Evolutionary conservation across 2,888 invertebrate genomes (phyloP).

Genomic region (Apoda limacodes): DNA sequence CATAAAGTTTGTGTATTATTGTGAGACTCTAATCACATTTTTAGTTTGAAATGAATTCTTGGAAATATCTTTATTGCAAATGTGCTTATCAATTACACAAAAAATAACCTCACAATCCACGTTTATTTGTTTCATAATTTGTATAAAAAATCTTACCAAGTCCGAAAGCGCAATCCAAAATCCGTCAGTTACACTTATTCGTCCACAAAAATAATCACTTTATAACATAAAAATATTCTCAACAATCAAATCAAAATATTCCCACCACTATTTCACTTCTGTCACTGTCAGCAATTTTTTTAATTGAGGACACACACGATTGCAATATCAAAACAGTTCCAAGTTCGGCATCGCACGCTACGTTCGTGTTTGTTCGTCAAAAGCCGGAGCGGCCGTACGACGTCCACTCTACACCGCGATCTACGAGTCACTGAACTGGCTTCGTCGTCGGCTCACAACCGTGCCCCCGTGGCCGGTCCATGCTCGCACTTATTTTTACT

Average conservation of each 20-base stretch:
- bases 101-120: no score
- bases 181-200: slow-evolving; percentile 50
- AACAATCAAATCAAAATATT: slow-evolving; percentile 27
- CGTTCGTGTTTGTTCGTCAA: slow-evolving; percentile 16
- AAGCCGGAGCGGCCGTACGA: slow-evolving; percentile 23
- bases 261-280: slow-evolving; percentile 38
- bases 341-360: slow-evolving; percentile 26
- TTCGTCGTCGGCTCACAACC: slow-evolving; percentile 26
- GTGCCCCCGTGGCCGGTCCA: slow-evolving; percentile 41
- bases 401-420: slow-evolving; percentile 36
- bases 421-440: slow-evolving; percentile 60
- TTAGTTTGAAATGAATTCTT: no score
- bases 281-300: slow-evolving; percentile 49
- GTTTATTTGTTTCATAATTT: no score
- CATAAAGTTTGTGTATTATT: no score
- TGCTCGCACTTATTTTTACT: slow-evolving; percentile 44
- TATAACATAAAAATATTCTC: slow-evolving; percentile 22
- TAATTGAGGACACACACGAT: slow-evolving; percentile 35
- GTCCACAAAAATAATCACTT: slow-evolving; percentile 29
- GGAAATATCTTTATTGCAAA: no score
- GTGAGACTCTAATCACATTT: no score
- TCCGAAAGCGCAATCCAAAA: slow-evolving; percentile 66
- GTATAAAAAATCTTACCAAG: slow-evolving; percentile 54
- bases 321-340: slow-evolving; percentile 24
- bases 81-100: no score